Evolutionary conservation across 1,140 invertebrate genomes (phyloP), one percentile per base, ranked within the genome.

Genomic region (Drosophila repleta): DNA sequence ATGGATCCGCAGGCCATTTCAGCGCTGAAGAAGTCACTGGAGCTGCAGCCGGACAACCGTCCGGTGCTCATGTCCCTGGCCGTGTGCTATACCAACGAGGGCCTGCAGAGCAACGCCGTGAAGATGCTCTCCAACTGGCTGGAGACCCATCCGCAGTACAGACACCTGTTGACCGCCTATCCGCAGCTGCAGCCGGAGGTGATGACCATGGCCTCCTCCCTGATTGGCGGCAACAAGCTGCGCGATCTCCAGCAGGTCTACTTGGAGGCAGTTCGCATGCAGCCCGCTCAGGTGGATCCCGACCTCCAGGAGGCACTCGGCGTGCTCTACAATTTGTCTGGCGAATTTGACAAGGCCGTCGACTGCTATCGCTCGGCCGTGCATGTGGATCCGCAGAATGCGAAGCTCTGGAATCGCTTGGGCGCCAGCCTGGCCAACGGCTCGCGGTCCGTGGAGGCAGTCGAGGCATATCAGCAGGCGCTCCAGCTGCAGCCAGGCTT

Each of bases 351-450:
- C 77, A 99, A 99, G 93, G 98, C 98, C 20, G 96, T 96, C 2
- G 99, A 99, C 93, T 99, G 98, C 92, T 99, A 99, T 92, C 95
- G 95, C 89, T 94, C 97, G 37, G 98, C 98, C 1, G 91, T 99
- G 8, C 95, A 96, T 92, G 95, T 96, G 7, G 94, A 94, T 83
- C 96, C 96, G 24, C 93, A 98, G 76, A 97, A 99, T 95, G 95
- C 97, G 6, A 95, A 97, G 90, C 92, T 99, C 35, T 99, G 99
- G 99, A 99, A 99, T 92, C 96, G 97, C 84, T 93, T 99, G 26
- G 99, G 99, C 43, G 99, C 99, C 32, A 98, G 98, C 24, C 92
- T 99, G 75, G 99, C 99, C 15, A 99, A 99, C 93, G 97, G 98
- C 75, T 96, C 96, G 49, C 94, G 95, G 55, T 97, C 98, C 17